Percentiles rank a stretch among this genome's conserved stretches.
Conservation (phyloP, 2,888 invertebrate genomes). For the Tetragnatha montana region DNA sequence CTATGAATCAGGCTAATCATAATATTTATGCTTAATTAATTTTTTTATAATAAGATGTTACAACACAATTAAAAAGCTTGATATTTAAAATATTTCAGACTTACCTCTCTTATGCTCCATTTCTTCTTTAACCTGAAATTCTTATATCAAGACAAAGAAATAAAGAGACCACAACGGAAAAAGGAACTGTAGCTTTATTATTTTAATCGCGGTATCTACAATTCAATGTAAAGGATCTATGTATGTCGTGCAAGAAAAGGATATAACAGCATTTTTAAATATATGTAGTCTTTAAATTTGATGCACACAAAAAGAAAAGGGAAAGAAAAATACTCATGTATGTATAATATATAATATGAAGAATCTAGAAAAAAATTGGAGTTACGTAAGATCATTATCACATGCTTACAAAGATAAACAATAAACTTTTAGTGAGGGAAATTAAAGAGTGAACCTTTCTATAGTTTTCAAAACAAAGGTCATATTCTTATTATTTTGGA, state of each 20-base stretch:
- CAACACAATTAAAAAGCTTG: not conserved
- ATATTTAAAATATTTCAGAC: not conserved
- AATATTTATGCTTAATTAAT: not conserved
- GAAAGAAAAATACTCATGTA: conserved; percentile 31
- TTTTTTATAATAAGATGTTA: not conserved
- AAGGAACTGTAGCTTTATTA: conserved; percentile 71
- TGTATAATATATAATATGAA: conserved; percentile 28
- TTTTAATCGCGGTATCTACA: conserved; percentile 69
- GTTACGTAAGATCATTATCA: conserved; percentile 54
- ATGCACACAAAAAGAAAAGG: conserved; percentile 58
- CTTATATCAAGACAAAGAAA: not conserved
- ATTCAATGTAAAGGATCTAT: conserved; percentile 70
- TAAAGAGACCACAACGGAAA: conserved; percentile 44
- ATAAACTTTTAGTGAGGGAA: conserved; percentile 64
- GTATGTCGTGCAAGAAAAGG: conserved; percentile 70
- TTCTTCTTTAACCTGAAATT: no score
- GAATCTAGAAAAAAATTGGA: conserved; percentile 56
- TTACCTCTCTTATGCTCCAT: no score
- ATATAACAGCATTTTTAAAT: conserved; percentile 61
- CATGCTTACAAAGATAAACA: conserved; percentile 62
- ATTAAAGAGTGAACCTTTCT: conserved; percentile 57
- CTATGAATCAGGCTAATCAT: no score
- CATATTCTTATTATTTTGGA: conserved; percentile 63
- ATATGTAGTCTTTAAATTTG: conserved; percentile 45
- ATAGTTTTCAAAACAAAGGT: conserved; percentile 63